Conservation (phyloP, 2,797 vertebrate genomes). For the Coregonus suidteri region DNA sequence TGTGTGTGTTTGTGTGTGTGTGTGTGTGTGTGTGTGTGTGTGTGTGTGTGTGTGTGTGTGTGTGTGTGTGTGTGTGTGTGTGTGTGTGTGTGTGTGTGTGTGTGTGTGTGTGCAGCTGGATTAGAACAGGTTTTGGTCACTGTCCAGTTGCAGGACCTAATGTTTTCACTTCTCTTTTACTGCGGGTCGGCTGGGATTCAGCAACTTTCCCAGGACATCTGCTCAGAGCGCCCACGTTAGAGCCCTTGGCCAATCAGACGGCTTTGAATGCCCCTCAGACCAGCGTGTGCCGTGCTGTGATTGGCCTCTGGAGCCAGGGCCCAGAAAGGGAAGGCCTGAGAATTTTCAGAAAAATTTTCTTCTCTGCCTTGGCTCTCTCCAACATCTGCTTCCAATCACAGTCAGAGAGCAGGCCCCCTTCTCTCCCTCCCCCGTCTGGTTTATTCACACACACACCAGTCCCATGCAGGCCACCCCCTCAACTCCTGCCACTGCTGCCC, state of each 20-base stretch:
- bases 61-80: slow-evolving; percentile 24
- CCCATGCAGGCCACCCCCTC: slow-evolving; percentile 22
- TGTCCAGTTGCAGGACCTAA: slow-evolving; percentile 77
- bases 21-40: slow-evolving; percentile 38
- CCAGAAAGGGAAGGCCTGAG: slow-evolving; percentile 82
- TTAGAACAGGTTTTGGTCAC: slow-evolving; percentile 74
- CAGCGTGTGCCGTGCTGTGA: slow-evolving; percentile 47
- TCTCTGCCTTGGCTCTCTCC: slow-evolving; percentile 65
- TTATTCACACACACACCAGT: slow-evolving; percentile 44
- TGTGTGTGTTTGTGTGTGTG: slow-evolving; percentile 22
- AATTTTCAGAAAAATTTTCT: slow-evolving; percentile 81
- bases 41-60: slow-evolving; percentile 43
- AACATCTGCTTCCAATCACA: slow-evolving; percentile 87
- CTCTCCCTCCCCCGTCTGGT: slow-evolving; percentile 55
- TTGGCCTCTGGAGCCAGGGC: slow-evolving; percentile 74
- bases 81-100: slow-evolving; percentile 39
- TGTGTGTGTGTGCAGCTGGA: slow-evolving; percentile 61
- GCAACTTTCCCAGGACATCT: slow-evolving; percentile 87
- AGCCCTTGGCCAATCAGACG: slow-evolving; percentile 65
- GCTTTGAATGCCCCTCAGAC: slow-evolving; percentile 56
- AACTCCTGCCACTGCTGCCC: background rate
- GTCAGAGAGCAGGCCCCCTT: slow-evolving; percentile 69
- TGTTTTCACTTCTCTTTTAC: slow-evolving; percentile 79
- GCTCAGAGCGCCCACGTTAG: slow-evolving; percentile 78
- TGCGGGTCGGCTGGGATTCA: slow-evolving; percentile 76